Evolutionary conservation across 2,888 invertebrate species (phyloP), one percentile per base, ranked within the genome.

Genomic region (Ornithoptera alexandrae): DNA sequence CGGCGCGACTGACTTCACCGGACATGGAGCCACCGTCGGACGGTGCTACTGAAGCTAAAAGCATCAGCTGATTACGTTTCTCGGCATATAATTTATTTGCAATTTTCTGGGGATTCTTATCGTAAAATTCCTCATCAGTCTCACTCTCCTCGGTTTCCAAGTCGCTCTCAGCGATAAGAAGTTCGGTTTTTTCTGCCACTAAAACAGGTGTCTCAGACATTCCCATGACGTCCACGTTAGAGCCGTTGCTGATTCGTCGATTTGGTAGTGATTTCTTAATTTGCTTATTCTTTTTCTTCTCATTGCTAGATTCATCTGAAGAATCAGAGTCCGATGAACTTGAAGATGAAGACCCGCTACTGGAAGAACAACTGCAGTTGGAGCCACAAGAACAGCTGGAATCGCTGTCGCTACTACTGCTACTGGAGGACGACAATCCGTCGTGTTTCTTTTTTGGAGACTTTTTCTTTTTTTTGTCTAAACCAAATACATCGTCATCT

Each of bases 81-180:
- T 97, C 96, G 17, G 95, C 95, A 63, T 96, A 84, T 67, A 96
- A 77, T 81, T 96, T 96, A 74, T 94, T 95, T 1, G 96, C 96
- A 72, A 96, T 84, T 78, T 93, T 93, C 77, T 97, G 96, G 0
- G 97, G 97, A 84, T 97, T 94, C 78, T 96, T 94, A 81, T 97
- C 97, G 82, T 97, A 97, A 85, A 97, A 97, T 76, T 97, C 97
- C 88, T 97, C 97, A 84, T 97, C 97, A 0, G 97, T 97, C 74
- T 96, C 96, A 64, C 96, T 96, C 84, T 97, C 96, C 20, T 96
- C 95, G 0, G 97, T 97, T 76, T 97, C 97, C 65, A 97, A 92
- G 86, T 97, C 97, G 0, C 97, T 96, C 87, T 97, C 97, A 53
- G 94, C 93, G 72, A 97, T 94, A 1, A 94, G 89, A 1, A 94